Evolutionary conservation across 2,888 invertebrate genomes (phyloP).

Genomic region (Selenia dentaria): DNA sequence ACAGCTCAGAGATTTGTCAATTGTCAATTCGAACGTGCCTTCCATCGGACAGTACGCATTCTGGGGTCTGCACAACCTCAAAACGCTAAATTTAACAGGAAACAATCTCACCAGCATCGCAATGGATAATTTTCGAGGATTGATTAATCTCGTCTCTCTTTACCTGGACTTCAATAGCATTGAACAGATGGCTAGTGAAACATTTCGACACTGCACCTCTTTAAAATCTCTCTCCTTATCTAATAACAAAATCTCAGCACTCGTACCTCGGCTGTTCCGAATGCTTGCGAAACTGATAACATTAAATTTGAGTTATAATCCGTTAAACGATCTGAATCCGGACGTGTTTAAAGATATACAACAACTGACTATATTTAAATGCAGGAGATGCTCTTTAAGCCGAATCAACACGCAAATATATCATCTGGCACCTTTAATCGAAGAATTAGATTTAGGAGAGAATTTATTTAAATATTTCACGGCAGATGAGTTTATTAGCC

Average conservation of each 20-base stretch:
- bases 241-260: slow-evolving; percentile 87
- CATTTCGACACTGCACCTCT: slow-evolving; percentile 89
- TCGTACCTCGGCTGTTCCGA: slow-evolving; percentile 90
- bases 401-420: slow-evolving; percentile 92
- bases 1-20: slow-evolving; percentile 88
- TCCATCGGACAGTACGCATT: slow-evolving; percentile 92
- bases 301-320: slow-evolving; percentile 91
- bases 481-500: slow-evolving; percentile 88
- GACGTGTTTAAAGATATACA: slow-evolving; percentile 92
- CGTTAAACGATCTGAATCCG: slow-evolving; percentile 89
- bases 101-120: slow-evolving; percentile 89
- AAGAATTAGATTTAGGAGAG: slow-evolving; percentile 90
- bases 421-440: slow-evolving; percentile 89
- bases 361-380: slow-evolving; percentile 88
- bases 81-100: slow-evolving; percentile 87
- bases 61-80: slow-evolving; percentile 89
- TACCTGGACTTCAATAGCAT: slow-evolving; percentile 91
- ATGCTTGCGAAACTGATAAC: slow-evolving; percentile 89
- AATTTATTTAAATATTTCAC: slow-evolving; percentile 91
- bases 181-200: slow-evolving; percentile 89
- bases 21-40: slow-evolving; percentile 89
- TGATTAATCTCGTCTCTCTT: slow-evolving; percentile 88
- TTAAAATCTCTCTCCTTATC: slow-evolving; percentile 87
- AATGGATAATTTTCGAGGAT: slow-evolving; percentile 91
- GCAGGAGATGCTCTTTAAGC: slow-evolving; percentile 88